phyloP scores from a whole-genome alignment of 2,888 invertebrate genomes.

The Spodoptera littoralis region DNA sequence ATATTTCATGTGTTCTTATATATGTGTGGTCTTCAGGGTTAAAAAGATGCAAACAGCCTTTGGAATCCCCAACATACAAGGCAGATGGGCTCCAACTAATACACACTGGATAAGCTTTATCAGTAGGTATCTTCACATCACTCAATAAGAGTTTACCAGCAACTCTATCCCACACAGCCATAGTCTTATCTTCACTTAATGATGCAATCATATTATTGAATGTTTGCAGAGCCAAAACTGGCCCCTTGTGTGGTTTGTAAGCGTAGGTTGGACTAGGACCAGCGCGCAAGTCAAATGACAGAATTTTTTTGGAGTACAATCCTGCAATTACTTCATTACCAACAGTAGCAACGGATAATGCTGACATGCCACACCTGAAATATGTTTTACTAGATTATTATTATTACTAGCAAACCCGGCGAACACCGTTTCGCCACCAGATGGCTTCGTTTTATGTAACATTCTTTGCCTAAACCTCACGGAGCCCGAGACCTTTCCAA shows the following conservation, averaged over 20 bases:
- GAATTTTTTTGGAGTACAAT: constrained; percentile 86
- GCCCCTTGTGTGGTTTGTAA: constrained; percentile 87
- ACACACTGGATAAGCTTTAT: constrained; percentile 80
- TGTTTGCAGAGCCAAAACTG: constrained; percentile 81
- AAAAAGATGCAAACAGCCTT: constrained; percentile 79
- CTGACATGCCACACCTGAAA: constrained; percentile 85
- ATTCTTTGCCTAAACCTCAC: too few species aligned
- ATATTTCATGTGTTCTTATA: constrained; percentile 75
- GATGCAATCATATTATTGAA: constrained; percentile 86
- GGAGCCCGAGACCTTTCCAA: too few species aligned
- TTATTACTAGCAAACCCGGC: too few species aligned
- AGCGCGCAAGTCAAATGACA: constrained; percentile 86
- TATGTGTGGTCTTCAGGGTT: constrained; percentile 74
- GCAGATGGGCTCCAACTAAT: constrained; percentile 80
- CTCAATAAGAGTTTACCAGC: constrained; percentile 80
- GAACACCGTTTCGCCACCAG: too few species aligned
- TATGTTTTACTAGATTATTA: not conserved
- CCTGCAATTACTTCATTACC: constrained; percentile 86
- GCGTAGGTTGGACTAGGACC: constrained; percentile 75
- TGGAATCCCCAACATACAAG: constrained; percentile 83
- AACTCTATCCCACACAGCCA: constrained; percentile 88
- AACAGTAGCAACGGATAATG: constrained; percentile 85
- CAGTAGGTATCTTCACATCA: constrained; percentile 77
- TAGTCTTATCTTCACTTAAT: constrained; percentile 89
- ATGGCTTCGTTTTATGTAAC: too few species aligned